Percentiles rank a stretch among this genome's conserved stretches.
phyloP scores from a whole-genome alignment of 2,113 vertebrate species.

The Sylvietta virens region DNA sequence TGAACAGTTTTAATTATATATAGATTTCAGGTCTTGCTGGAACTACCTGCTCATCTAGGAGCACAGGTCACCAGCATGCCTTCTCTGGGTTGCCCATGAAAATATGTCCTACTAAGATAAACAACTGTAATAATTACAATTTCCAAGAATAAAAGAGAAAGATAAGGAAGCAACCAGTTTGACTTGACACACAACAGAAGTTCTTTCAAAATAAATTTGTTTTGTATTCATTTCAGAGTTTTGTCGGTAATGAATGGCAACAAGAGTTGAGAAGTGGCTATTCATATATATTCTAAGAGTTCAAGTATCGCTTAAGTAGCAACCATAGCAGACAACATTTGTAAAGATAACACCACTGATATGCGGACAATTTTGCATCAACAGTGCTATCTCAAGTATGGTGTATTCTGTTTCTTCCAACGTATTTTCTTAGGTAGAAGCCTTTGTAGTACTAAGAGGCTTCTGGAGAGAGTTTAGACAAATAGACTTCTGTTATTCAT shows the following conservation, averaged over 20 bases:
- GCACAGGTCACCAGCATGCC: neutral
- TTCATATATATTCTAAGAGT: constrained; percentile 1
- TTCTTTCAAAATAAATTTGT: neutral
- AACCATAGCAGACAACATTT: neutral
- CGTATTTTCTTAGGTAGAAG: neutral
- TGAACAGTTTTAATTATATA: neutral
- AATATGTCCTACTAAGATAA: neutral
- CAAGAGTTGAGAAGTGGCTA: neutral
- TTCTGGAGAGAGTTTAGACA: constrained; percentile 29
- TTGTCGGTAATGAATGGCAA: neutral
- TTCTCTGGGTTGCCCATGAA: neutral
- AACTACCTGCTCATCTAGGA: neutral
- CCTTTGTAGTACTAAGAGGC: neutral
- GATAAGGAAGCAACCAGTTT: neutral
- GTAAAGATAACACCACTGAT: constrained; percentile 5
- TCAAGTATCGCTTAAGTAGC: neutral
- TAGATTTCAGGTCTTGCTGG: neutral
- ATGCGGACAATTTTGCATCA: neutral
- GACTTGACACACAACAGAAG: neutral
- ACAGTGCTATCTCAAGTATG: neutral
- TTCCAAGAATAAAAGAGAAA: neutral
- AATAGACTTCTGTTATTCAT: constrained; percentile 6
- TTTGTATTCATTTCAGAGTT: neutral
- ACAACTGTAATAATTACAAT: neutral
- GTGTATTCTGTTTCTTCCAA: neutral